Percentiles rank a stretch among this genome's conserved stretches.
Evolutionary conservation across 2,113 vertebrate species (phyloP).

Genomic region (Saccopteryx leptura): DNA sequence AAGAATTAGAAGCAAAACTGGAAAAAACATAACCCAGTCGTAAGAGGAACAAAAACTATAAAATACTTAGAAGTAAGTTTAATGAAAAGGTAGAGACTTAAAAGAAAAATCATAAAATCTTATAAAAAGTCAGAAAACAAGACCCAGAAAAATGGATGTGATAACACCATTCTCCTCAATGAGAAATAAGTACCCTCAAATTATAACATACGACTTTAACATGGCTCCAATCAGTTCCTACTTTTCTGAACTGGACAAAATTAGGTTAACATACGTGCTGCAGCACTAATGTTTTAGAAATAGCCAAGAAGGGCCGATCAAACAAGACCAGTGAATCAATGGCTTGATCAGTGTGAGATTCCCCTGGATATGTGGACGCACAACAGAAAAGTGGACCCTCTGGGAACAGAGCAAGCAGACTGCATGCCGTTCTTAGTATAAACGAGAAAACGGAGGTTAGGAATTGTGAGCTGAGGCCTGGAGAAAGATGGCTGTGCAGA

Average conservation of each 20-base stretch:
- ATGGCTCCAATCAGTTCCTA: not conserved
- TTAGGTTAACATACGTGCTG: not conserved
- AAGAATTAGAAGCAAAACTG: not conserved
- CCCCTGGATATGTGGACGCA: rapidly evolving
- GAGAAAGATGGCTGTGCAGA: not conserved
- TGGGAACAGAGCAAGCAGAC: not conserved
- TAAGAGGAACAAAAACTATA: not conserved
- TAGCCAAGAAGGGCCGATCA: not conserved
- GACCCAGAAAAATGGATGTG: not conserved
- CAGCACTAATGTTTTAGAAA: not conserved
- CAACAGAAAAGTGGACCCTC: not conserved
- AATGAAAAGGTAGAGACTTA: not conserved
- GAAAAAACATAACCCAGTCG: not conserved
- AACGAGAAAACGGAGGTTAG: not conserved
- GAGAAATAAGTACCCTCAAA: not conserved
- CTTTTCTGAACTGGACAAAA: not conserved
- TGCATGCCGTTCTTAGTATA: not conserved
- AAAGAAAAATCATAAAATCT: not conserved
- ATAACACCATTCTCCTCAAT: not conserved
- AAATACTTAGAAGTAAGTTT: not conserved
- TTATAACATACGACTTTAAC: not conserved
- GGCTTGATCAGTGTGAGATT: not conserved
- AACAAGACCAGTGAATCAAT: not conserved
- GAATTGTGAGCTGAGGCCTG: not conserved
- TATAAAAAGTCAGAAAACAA: not conserved